Evolutionary conservation across 2,888 invertebrate species (phyloP).

Genomic region (Agrotis exclamationis): DNA sequence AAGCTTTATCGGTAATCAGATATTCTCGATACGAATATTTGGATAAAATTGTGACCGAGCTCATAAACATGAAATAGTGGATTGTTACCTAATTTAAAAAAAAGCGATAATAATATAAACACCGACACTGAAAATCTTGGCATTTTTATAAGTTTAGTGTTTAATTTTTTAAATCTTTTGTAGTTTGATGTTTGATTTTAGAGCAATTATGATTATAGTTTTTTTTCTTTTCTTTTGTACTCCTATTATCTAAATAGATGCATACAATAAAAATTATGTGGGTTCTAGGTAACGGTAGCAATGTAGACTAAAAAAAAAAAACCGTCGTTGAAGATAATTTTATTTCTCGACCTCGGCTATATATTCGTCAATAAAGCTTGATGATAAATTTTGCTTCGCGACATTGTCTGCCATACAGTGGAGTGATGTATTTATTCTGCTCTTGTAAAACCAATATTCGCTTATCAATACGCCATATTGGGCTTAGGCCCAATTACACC

Average conservation of each 20-base stretch:
- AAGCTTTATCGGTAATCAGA: too few species aligned
- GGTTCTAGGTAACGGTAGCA: background rate
- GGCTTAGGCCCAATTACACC: background rate
- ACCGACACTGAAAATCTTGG: background rate
- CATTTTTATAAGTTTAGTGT: background rate
- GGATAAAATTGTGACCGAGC: too few species aligned
- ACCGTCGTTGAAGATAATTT: background rate
- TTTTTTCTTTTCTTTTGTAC: background rate
- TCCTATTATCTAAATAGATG: background rate
- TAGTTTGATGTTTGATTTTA: slow-evolving; percentile 12
- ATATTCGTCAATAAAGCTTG: background rate
- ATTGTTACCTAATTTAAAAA: too few species aligned
- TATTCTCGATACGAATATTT: too few species aligned
- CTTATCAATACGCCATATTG: slow-evolving; percentile 14
- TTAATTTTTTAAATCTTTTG: background rate
- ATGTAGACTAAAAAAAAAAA: background rate
- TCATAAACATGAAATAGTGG: too few species aligned
- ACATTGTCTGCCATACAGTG: slow-evolving; percentile 1
- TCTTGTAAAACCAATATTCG: slow-evolving; percentile 7
- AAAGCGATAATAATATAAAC: too few species aligned
- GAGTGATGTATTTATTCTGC: background rate
- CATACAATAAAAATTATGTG: background rate
- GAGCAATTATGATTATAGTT: background rate
- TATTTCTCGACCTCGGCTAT: background rate
- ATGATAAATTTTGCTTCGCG: slow-evolving; percentile 14